Base-by-base conservation (phyloP, 2,888 invertebrate species). In the Tiliacea aurago region DNA sequence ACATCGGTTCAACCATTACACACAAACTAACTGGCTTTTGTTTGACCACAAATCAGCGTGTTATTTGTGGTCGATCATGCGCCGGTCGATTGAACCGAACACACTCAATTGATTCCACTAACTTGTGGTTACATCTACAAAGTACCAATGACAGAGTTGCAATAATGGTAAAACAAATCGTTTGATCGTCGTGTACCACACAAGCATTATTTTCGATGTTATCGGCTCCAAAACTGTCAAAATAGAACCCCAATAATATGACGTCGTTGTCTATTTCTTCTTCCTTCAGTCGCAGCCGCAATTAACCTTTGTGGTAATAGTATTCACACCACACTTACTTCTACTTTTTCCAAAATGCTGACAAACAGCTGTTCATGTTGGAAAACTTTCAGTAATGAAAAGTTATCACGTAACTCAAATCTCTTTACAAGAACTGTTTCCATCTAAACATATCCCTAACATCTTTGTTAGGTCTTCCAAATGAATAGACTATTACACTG, bases 401-500 rank as follows among this genome's bases (percentile, higher is more conserved):
- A 37, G 18, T 20, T 28, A 20, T 41, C 15, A 7, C 2, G 15
- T 41, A 15, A 37, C 23, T 61, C 23, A 20, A 53, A 61, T 20
- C 10, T 37, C 37, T 2, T 37, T 37, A 37, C 37, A 37, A 37
- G 37, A 37, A 37, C 37, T 37, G 37, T 37, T 15, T 59, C 37
- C 13, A 23, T 51, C 18, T 33, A n/a, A 28, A 49, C 47, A 53
- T 33, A 13, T 55, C 47, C n/a, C 47, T 64, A 55, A 28, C n/a
- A n/a, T 28, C 28, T 28, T 28, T 28, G 28, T 28, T 28, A 28
- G 28, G 28, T 28, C 28, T 28, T 28, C 13, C 4, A 20, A 74
- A 65, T 81, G 61, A 66, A 76, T 63, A 43, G 47, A 20, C 13
- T 41, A 66, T 83, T 73, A 66, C 81, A 47, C 23, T 33, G 41